Percentiles rank a stretch among this genome's conserved stretches.
These are phyloP conservation scores for Acleris holmiana DNA, from an alignment of 2,888 invertebrate genomes.

Conservation along the genomic window DNA sequence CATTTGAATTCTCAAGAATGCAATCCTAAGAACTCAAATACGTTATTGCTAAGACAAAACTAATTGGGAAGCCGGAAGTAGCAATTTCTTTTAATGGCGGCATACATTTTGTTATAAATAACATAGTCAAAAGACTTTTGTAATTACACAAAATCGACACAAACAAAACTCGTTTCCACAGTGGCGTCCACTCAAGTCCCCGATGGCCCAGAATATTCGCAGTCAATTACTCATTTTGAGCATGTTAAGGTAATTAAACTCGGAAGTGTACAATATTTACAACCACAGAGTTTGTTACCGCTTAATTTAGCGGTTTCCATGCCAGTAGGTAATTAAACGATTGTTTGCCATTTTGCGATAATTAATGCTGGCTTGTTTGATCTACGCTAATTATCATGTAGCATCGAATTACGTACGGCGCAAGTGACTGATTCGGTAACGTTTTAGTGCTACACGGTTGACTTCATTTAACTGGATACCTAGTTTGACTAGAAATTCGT, in stretches of 20 bases:
- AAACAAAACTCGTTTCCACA: slow-evolving; percentile 4
- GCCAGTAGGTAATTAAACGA: slow-evolving; percentile 77
- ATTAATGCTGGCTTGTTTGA: slow-evolving; percentile 80
- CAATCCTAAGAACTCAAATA: too few relatives aligned
- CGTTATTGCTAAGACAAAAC: too few relatives aligned
- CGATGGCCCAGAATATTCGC: slow-evolving; percentile 26
- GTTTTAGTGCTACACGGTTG: background rate
- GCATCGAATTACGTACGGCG: slow-evolving; percentile 59
- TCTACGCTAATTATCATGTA: slow-evolving; percentile 78
- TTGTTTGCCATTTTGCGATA: slow-evolving; percentile 80
- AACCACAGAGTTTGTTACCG: slow-evolving; percentile 58
- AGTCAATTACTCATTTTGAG: slow-evolving; percentile 37
- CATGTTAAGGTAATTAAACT: slow-evolving; percentile 38
- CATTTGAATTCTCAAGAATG: too few relatives aligned
- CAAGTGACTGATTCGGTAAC: slow-evolving; percentile 14
- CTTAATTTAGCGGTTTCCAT: slow-evolving; percentile 77
- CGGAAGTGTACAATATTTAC: slow-evolving; percentile 59
- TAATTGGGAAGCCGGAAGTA: too few relatives aligned
- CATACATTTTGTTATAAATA: too few relatives aligned
- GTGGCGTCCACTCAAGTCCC: slow-evolving; percentile 27
- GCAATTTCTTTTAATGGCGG: too few relatives aligned
- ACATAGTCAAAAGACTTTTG: background rate
- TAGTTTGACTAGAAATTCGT: too few relatives aligned
- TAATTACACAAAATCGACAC: background rate
- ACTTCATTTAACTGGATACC: background rate